phyloP scores from a whole-genome alignment of 2,797 vertebrate species.

The Menidia menidia region DNA sequence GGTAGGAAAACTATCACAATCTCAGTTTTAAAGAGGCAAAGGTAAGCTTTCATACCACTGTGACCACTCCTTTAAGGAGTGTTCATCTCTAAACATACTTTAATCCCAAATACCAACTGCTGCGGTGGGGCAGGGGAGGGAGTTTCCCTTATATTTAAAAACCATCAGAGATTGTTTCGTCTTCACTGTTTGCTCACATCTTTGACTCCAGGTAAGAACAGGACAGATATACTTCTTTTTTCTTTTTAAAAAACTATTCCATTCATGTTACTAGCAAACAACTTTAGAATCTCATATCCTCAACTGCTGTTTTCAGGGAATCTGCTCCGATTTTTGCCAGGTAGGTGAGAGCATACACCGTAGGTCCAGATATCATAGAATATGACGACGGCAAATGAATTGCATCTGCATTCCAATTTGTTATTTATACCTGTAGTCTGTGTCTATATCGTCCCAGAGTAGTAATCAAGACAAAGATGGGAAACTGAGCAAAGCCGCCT shows the following conservation, averaged over 20 bases:
- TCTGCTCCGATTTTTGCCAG: background rate
- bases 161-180: background rate
- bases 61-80: background rate
- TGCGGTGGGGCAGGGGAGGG: background rate
- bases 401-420: background rate
- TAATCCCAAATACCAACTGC: background rate
- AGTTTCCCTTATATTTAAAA: background rate
- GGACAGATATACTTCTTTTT: background rate
- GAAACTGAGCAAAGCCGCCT: slow-evolving; percentile 6
- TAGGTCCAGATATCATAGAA: background rate
- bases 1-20: background rate
- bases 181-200: background rate
- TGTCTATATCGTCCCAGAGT: background rate
- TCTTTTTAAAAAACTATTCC: background rate
- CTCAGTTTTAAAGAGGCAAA: background rate
- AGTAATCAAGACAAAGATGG: background rate
- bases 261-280: background rate
- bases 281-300: background rate
- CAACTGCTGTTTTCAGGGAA: background rate
- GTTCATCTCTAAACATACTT: background rate
- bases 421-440: background rate
- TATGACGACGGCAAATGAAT: background rate
- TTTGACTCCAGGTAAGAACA: slow-evolving; percentile 12
- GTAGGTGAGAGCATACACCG: background rate
- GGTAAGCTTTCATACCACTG: background rate